A percentile compares a stretch with the other conserved stretches of the same genome.
Conservation (phyloP, 2,888 invertebrate species). For the Andrena bicolor region DNA sequence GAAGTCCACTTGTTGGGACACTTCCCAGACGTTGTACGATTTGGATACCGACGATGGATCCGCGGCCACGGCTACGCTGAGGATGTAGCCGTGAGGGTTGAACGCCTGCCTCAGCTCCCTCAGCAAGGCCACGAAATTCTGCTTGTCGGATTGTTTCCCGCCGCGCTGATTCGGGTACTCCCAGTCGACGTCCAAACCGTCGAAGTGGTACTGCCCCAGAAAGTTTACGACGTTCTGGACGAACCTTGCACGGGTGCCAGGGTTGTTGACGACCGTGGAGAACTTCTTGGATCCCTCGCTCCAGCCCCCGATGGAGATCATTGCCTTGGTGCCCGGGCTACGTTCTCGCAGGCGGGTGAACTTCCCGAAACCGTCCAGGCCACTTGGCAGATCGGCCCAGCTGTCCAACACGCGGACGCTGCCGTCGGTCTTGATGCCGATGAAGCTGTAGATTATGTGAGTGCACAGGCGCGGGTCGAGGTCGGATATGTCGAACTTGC, state of each 20-base stretch:
- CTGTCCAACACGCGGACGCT: conserved; percentile 87
- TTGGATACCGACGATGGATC: conserved; percentile 84
- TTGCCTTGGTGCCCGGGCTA: conserved; percentile 86
- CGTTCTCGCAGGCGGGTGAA: conserved; percentile 86
- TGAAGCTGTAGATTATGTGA: conserved; percentile 91
- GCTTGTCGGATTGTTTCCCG: conserved; percentile 84
- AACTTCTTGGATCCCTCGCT: conserved; percentile 88
- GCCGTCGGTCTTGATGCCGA: conserved; percentile 87
- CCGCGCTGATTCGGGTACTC: conserved; percentile 89
- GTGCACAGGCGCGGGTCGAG: conserved; percentile 91
- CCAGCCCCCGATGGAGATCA: conserved; percentile 90
- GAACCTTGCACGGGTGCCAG: conserved; percentile 86
- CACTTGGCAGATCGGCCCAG: conserved; percentile 88
- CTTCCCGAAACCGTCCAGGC: conserved; percentile 86
- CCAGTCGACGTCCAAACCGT: conserved; percentile 91
- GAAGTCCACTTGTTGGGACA: conserved; percentile 88
- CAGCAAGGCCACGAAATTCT: conserved; percentile 86
- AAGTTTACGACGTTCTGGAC: conserved; percentile 87
- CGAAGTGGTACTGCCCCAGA: conserved; percentile 87
- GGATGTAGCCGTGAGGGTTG: conserved; percentile 84
- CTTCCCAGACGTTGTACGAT: conserved; percentile 87
- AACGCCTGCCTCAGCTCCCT: conserved; percentile 87
- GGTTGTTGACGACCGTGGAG: conserved; percentile 86
- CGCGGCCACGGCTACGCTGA: conserved; percentile 86
- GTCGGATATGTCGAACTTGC: conserved; percentile 89